These are phyloP conservation scores for Balaenoptera acutorostrata DNA, from an alignment of 2,113 vertebrate genomes.

Conservation along the genomic window DNA sequence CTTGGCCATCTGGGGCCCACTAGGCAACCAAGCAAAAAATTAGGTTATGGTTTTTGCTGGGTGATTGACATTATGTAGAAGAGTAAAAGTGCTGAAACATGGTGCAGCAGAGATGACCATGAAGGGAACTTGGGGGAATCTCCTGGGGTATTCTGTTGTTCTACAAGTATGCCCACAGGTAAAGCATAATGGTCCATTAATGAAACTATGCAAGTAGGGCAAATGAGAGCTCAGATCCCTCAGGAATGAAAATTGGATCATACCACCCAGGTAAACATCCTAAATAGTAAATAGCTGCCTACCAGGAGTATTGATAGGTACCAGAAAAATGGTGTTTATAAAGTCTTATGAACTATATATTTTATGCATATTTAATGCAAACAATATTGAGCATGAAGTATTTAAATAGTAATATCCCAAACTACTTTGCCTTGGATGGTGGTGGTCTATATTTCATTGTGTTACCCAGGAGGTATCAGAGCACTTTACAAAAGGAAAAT, in stretches of 20 bases:
- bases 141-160: not conserved
- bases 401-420: constrained; percentile 37
- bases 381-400: not conserved
- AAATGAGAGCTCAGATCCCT: not conserved
- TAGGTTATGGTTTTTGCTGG: not conserved
- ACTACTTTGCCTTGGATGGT: not conserved
- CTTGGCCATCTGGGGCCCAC: not conserved
- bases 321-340: not conserved
- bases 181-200: not conserved
- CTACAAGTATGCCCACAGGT: not conserved
- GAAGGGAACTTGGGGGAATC: not conserved
- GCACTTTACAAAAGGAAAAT: not conserved
- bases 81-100: not conserved
- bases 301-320: not conserved
- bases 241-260: not conserved
- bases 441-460: not conserved
- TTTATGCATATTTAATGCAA: constrained; percentile 2
- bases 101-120: not conserved
- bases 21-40: not conserved
- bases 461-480: not conserved
- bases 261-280: not conserved
- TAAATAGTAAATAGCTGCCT: not conserved
- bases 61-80: not conserved
- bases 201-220: not conserved
- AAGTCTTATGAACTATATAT: constrained; percentile 11